A percentile compares a stretch with the other conserved stretches of the same genome.
Conservation (phyloP, 2,888 invertebrate genomes). For the Steinernema hermaphroditum region DNA sequence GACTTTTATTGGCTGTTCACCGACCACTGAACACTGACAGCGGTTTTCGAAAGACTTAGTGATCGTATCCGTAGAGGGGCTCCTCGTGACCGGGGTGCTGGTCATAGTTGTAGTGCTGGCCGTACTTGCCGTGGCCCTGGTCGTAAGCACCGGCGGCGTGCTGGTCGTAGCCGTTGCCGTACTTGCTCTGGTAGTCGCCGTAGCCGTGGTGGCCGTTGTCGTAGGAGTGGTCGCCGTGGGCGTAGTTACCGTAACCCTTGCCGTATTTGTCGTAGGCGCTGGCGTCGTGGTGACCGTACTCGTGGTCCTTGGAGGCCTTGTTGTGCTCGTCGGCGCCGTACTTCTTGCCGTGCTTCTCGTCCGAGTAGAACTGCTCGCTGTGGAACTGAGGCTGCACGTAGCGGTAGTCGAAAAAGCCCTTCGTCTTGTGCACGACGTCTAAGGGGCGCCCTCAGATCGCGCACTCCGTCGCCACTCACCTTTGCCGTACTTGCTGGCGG, state of each 20-base stretch:
- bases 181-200: slow-evolving; percentile 44
- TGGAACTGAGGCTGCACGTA: slow-evolving; percentile 61
- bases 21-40: background rate
- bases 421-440: slow-evolving; percentile 57
- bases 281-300: slow-evolving; percentile 35
- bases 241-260: slow-evolving; percentile 41
- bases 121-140: slow-evolving; percentile 49
- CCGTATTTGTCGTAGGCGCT: slow-evolving; percentile 33
- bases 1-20: background rate
- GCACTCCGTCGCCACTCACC: slow-evolving; percentile 29
- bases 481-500: slow-evolving; percentile 49
- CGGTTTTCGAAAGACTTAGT: background rate
- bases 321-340: slow-evolving; percentile 53
- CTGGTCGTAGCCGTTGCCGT: background rate
- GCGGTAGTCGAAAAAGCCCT: slow-evolving; percentile 60
- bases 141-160: slow-evolving; percentile 29
- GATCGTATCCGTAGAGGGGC: slow-evolving; percentile 40
- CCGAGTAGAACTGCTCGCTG: slow-evolving; percentile 58
- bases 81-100: slow-evolving; percentile 38
- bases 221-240: slow-evolving; percentile 37
- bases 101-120: slow-evolving; percentile 43
- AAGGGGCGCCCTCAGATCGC: too few species aligned
- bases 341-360: slow-evolving; percentile 58
- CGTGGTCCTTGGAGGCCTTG: slow-evolving; percentile 37
- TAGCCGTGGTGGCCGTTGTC: slow-evolving; percentile 46